Evolutionary conservation across 2,888 invertebrate genomes (phyloP).

Genomic region (Heliconius sara): DNA sequence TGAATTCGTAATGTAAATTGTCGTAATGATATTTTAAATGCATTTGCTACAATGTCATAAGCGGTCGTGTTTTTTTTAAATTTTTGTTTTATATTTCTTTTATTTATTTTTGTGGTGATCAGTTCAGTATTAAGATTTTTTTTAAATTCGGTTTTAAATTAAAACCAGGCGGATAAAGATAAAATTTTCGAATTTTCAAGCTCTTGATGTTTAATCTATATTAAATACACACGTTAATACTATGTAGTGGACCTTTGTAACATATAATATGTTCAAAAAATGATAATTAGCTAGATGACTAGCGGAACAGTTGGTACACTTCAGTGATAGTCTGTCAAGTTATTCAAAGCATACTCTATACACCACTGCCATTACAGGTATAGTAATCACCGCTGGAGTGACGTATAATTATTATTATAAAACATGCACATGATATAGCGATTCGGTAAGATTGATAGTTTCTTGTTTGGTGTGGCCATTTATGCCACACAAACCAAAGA

Average conservation of each 20-base stretch:
- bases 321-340: conserved; percentile 17
- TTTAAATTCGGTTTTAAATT: no score
- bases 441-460: background rate
- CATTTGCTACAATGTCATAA: no score
- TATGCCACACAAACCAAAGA: background rate
- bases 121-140: no score
- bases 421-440: conserved; percentile 1
- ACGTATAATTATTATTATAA: conserved; percentile 9
- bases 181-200: background rate
- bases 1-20: no score
- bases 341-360: conserved; percentile 13
- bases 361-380: conserved; percentile 20
- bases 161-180: no score
- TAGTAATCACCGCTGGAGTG: background rate
- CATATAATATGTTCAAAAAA: background rate
- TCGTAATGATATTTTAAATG: no score
- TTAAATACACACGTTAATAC: background rate
- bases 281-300: conserved; percentile 26
- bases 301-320: background rate
- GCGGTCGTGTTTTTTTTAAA: no score
- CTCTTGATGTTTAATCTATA: background rate
- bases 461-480: background rate
- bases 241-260: background rate
- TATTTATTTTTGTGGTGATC: no score
- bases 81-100: no score